Evolutionary conservation across 92 coral and sea anemone genomes (phyloP).

Genomic region (Chrysogorgia sp.): DNA sequence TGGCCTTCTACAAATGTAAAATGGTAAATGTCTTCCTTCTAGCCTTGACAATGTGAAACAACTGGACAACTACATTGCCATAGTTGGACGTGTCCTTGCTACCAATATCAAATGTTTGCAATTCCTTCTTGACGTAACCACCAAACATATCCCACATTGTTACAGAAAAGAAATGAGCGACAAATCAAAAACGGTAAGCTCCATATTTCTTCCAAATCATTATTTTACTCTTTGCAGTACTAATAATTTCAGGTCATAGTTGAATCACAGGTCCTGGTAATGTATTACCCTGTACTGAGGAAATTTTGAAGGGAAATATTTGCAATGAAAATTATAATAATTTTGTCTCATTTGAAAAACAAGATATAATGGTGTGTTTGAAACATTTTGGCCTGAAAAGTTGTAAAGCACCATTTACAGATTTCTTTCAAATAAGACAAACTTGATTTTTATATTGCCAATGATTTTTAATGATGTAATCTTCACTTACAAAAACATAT

Average conservation of each 20-base stretch:
- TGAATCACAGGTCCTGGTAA: no score
- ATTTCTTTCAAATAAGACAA: no score
- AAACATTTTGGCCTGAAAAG: no score
- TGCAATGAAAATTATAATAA: no score
- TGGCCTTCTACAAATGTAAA: conserved; percentile 61
- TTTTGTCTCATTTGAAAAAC: no score
- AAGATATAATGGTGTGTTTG: no score
- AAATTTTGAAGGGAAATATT: no score
- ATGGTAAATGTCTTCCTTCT: conserved; percentile 67
- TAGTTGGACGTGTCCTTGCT: conserved; percentile 57
- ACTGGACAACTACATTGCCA: conserved; percentile 60
- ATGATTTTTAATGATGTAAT: background rate
- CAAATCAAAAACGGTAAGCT: conserved; percentile 50
- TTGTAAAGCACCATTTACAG: no score
- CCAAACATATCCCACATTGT: conserved; percentile 43
- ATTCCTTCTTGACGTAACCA: background rate
- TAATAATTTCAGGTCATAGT: background rate
- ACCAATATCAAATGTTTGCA: conserved; percentile 24
- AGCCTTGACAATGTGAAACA: conserved; percentile 17
- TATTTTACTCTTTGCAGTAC: background rate
- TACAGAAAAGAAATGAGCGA: conserved; percentile 44
- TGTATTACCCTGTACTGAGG: no score
- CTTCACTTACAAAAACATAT: background rate
- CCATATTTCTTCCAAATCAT: no score
- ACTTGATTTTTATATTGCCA: no score